These are phyloP conservation scores for Protonemura montana DNA, from an alignment of 2,888 invertebrate genomes.

Conservation along the genomic window DNA sequence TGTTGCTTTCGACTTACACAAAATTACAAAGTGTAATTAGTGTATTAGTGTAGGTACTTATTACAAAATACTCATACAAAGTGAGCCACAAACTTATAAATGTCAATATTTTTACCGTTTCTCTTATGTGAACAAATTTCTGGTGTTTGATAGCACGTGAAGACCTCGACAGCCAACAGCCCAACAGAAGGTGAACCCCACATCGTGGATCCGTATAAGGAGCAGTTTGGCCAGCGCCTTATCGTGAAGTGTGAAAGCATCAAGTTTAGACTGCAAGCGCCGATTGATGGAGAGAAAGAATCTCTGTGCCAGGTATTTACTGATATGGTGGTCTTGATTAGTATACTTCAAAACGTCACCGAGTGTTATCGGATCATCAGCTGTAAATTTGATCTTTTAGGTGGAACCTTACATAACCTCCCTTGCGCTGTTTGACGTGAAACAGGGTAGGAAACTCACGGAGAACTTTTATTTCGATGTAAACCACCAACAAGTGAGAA, in stretches of 20 bases:
- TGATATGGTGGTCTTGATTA: neutral
- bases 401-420: constrained; percentile 95
- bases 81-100: neutral
- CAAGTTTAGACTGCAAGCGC: constrained; percentile 84
- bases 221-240: constrained; percentile 87
- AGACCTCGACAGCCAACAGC: constrained; percentile 30
- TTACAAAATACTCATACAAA: neutral
- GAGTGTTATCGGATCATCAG: too few relatives aligned
- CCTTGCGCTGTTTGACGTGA: constrained; percentile 88
- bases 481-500: constrained; percentile 76
- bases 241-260: constrained; percentile 84
- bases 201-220: constrained; percentile 64
- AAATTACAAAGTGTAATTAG: too few relatives aligned
- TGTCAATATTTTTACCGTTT: too few relatives aligned
- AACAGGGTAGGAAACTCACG: constrained; percentile 84
- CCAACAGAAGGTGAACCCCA: constrained; percentile 32
- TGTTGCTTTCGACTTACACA: too few relatives aligned
- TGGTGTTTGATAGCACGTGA: constrained; percentile 42
- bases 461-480: constrained; percentile 93
- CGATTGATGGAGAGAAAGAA: constrained; percentile 78
- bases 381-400: constrained; percentile 53
- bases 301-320: constrained; percentile 69
- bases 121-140: too few relatives aligned
- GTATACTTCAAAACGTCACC: too few relatives aligned
- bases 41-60: neutral